Evolutionary conservation across 2,113 vertebrate species (phyloP).

Genomic region (Hydropotes inermis): DNA sequence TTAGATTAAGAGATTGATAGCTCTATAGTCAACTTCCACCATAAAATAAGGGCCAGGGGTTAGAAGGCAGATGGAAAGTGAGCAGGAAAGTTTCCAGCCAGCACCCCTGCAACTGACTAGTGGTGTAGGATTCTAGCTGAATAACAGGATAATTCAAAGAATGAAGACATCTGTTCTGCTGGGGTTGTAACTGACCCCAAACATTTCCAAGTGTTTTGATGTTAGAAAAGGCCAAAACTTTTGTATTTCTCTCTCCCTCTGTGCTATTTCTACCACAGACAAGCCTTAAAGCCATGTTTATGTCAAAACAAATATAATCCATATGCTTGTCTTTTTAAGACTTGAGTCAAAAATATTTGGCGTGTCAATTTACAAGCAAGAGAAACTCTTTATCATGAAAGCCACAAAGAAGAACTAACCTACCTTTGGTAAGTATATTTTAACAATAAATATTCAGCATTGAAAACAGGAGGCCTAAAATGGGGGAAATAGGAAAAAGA

Average conservation of each 20-base stretch:
- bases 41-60: background rate
- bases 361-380: constrained; percentile 21
- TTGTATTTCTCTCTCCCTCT: background rate
- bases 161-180: background rate
- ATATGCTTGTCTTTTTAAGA: constrained; percentile 39
- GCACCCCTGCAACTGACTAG: background rate
- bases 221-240: constrained; percentile 29
- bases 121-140: background rate
- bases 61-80: background rate
- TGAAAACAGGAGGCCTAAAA: background rate
- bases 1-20: background rate
- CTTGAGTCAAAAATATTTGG: background rate
- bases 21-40: background rate
- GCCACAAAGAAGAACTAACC: background rate
- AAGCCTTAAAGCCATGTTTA: constrained; percentile 42
- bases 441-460: background rate
- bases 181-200: background rate
- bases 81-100: background rate
- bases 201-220: constrained; percentile 41
- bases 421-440: background rate
- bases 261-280: background rate
- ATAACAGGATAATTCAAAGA: background rate
- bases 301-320: constrained; percentile 63
- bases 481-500: background rate
- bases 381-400: constrained; percentile 16